Conservation (phyloP, 2,888 invertebrate species). For the Drosophila tanythrix region DNA sequence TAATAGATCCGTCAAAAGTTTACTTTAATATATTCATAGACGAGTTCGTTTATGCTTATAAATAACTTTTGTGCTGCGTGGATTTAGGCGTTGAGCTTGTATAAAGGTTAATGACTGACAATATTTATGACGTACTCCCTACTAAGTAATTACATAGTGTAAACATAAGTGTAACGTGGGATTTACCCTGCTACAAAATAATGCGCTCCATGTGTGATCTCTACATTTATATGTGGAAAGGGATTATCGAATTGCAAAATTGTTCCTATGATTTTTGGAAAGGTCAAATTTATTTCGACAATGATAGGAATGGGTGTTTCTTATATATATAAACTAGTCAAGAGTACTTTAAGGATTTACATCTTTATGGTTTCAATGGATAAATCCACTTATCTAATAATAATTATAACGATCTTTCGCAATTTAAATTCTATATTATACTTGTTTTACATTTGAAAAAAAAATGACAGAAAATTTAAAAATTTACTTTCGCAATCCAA, state of each 20-base stretch:
- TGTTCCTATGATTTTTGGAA: background rate
- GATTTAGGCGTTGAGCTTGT: background rate
- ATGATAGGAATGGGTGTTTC: background rate
- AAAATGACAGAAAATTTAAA: background rate
- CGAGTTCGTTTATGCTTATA: background rate
- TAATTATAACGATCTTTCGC: background rate
- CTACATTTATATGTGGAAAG: background rate
- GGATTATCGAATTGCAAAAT: too few species aligned
- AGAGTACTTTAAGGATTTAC: rapidly evolving
- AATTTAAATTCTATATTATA: background rate
- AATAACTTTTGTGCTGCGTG: conserved; percentile 37
- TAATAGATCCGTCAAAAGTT: conserved; percentile 50
- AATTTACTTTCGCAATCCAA: background rate
- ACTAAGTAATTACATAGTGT: background rate
- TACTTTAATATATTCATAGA: background rate
- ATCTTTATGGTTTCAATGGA: background rate
- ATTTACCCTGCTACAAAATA: background rate
- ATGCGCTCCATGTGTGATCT: background rate
- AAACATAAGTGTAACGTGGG: background rate
- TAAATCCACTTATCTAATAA: background rate
- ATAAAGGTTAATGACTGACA: background rate
- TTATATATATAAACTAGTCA: background rate
- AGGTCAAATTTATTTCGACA: background rate
- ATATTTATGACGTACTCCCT: background rate
- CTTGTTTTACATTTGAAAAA: background rate